Evolutionary conservation across 2,888 invertebrate species (phyloP).

Genomic region (Philonicus albiceps): DNA sequence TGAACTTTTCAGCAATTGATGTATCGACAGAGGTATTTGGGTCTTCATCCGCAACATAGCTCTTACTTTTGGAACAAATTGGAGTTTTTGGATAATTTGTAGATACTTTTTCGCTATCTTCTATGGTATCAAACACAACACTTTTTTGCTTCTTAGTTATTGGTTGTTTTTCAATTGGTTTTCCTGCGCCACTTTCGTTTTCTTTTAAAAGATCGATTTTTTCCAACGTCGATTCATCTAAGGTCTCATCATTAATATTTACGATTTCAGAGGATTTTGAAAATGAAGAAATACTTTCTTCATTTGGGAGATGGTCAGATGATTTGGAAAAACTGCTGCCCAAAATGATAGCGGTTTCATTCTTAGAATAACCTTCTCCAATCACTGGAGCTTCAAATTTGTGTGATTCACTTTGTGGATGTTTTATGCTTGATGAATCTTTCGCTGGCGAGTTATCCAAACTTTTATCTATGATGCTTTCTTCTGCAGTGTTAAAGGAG

Average conservation of each 20-base stretch:
- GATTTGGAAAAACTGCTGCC: neutral
- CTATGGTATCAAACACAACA: conserved; percentile 52
- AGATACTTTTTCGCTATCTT: conserved; percentile 49
- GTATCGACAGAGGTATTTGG: conserved; percentile 8
- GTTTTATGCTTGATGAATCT: neutral
- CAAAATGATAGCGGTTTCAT: neutral
- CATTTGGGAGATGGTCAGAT: neutral
- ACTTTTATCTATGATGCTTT: neutral
- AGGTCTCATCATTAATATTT: neutral
- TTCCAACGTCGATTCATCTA: neutral
- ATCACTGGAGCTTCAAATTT: neutral
- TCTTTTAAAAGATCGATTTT: neutral
- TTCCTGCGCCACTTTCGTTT: neutral
- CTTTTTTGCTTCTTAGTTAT: conserved; percentile 8
- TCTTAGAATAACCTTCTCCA: neutral
- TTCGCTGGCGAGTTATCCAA: neutral
- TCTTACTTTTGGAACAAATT: conserved; percentile 50
- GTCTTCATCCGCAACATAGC: conserved; percentile 47
- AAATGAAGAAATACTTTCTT: neutral
- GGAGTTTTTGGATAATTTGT: conserved; percentile 56
- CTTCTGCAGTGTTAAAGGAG: neutral
- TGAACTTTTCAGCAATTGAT: neutral
- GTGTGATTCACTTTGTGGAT: neutral
- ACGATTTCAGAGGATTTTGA: neutral
- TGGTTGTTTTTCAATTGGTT: neutral